Evolutionary conservation across 1,140 invertebrate species (phyloP).

Genomic region (Hycleus phaleratus): DNA sequence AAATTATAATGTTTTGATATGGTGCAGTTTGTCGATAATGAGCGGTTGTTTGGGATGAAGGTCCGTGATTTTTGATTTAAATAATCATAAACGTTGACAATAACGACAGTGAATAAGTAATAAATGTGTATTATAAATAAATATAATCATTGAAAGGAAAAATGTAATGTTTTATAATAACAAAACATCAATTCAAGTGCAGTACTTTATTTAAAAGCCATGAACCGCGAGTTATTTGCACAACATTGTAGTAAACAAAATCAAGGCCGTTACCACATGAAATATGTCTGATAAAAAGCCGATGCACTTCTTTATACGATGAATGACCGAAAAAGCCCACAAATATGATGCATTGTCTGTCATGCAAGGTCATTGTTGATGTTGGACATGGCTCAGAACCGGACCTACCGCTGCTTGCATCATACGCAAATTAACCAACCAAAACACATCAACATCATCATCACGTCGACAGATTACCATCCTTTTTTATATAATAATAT

Average conservation of each 20-base stretch:
- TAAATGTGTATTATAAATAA: no score
- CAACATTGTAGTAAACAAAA: slow-evolving; percentile 24
- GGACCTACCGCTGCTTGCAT: slow-evolving; percentile 23
- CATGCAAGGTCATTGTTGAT: slow-evolving; percentile 30
- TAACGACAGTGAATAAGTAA: no score
- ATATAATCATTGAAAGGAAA: no score
- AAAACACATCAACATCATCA: slow-evolving; percentile 5
- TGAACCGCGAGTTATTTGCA: slow-evolving; percentile 25
- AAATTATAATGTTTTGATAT: no score
- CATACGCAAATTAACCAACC: slow-evolving; percentile 20
- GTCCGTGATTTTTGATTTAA: no score
- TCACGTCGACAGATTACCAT: not conserved
- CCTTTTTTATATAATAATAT: not conserved
- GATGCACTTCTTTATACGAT: slow-evolving; percentile 32
- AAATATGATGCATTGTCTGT: slow-evolving; percentile 34
- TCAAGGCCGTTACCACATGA: slow-evolving; percentile 24
- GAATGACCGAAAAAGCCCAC: slow-evolving; percentile 32
- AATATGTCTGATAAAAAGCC: slow-evolving; percentile 32
- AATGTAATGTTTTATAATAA: no score
- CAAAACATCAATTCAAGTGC: slow-evolving; percentile 2
- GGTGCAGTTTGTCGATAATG: no score
- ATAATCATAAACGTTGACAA: no score
- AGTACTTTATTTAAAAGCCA: slow-evolving; percentile 15
- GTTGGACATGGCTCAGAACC: slow-evolving; percentile 30
- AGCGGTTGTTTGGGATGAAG: no score